Evolutionary conservation across 2,797 vertebrate species (phyloP).

Genomic region (Apogon talboti): DNA sequence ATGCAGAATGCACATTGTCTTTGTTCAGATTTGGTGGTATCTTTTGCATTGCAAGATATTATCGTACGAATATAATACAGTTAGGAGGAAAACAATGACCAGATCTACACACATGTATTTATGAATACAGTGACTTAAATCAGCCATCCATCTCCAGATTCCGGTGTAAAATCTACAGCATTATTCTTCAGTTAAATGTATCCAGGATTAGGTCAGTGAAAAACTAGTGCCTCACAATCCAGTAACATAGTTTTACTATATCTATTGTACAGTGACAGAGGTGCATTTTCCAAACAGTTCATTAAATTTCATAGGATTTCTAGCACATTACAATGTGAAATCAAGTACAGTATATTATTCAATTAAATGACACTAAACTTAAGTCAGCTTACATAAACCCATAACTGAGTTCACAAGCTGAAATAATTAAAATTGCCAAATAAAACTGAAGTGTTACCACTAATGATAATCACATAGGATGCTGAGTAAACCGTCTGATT

Average conservation of each 20-base stretch:
- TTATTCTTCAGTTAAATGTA: no score
- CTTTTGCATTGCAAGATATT: no score
- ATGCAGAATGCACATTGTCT: background rate
- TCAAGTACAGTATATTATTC: slow-evolving; percentile 3
- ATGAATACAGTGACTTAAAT: no score
- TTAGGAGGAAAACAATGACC: no score
- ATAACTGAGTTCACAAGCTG: slow-evolving; percentile 17
- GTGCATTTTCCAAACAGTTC: background rate
- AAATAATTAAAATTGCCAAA: slow-evolving; percentile 44
- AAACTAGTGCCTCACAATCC: no score
- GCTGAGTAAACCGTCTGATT: slow-evolving; percentile 66
- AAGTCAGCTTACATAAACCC: slow-evolving; percentile 21
- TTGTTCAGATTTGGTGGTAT: slow-evolving; percentile 9
- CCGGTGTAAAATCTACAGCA: no score
- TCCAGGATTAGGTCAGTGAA: no score
- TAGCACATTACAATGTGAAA: slow-evolving; percentile 18
- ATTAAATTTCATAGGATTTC: slow-evolving; percentile 8
- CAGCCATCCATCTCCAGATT: no score
- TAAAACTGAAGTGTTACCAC: slow-evolving; percentile 40
- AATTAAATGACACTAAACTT: slow-evolving; percentile 32
- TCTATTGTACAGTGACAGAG: no score
- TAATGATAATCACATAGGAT: slow-evolving; percentile 48
- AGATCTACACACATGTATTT: no score
- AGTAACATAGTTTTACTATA: no score
- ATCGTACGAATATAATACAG: no score